phyloP scores from a whole-genome alignment of 1,140 invertebrate species.

The Temnothorax curvispinosus region DNA sequence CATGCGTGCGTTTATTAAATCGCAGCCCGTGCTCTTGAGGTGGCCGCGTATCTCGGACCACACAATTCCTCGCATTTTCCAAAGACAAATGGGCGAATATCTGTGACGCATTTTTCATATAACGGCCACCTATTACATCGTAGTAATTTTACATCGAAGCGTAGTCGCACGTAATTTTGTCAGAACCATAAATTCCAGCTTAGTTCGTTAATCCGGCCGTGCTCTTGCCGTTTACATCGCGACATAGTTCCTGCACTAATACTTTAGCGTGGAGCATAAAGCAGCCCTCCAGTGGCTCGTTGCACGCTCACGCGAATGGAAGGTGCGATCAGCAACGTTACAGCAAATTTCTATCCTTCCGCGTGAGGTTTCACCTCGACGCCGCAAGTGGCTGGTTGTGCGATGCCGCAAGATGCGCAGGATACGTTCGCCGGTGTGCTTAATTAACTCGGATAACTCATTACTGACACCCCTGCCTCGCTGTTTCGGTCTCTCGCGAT shows the following conservation, averaged over 20 bases:
- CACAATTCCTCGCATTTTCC: background rate
- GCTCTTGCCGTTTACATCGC: conserved; percentile 29
- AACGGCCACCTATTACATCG: background rate
- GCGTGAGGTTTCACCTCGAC: background rate
- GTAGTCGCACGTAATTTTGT: conserved; percentile 31
- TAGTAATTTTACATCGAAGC: conserved; percentile 8
- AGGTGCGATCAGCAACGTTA: conserved; percentile 46
- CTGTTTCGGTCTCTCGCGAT: conserved; percentile 40
- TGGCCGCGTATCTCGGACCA: background rate
- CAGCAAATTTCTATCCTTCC: conserved; percentile 55
- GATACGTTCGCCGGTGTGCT: conserved; percentile 51
- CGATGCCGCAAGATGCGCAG: conserved; percentile 53
- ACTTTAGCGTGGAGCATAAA: background rate
- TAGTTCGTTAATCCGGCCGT: conserved; percentile 45
- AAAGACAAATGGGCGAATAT: background rate
- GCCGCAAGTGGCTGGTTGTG: conserved; percentile 51
- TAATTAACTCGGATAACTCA: conserved; percentile 61
- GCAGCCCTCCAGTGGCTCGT: conserved; percentile 19
- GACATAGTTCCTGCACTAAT: conserved; percentile 29
- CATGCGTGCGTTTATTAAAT: conserved; percentile 46
- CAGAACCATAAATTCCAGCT: conserved; percentile 48
- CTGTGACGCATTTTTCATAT: background rate
- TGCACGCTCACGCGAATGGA: conserved; percentile 18
- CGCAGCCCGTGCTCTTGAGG: background rate
- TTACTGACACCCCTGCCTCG: conserved; percentile 47